Evolutionary conservation across 2,113 vertebrate genomes (phyloP).

Genomic region (Ahaetulla prasina): DNA sequence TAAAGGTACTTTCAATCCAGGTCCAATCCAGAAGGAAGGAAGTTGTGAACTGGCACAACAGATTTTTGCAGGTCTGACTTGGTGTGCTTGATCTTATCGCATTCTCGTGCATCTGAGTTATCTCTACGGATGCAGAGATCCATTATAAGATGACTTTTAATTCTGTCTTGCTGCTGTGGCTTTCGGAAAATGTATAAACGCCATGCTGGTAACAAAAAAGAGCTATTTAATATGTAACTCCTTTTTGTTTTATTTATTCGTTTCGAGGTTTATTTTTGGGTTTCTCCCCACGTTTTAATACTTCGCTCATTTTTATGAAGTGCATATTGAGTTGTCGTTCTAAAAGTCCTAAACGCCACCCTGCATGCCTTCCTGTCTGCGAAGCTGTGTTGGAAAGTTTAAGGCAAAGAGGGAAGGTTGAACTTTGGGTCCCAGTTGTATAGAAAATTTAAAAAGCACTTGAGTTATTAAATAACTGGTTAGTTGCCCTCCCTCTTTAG

Average conservation of each 20-base stretch:
- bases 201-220: slow-evolving; percentile 64
- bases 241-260: slow-evolving; percentile 69
- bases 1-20: slow-evolving; percentile 5
- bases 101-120: slow-evolving; percentile 61
- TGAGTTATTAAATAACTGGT: background rate
- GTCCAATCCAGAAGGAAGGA: background rate
- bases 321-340: background rate
- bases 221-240: slow-evolving; percentile 73
- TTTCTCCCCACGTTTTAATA: slow-evolving; percentile 51
- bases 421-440: slow-evolving; percentile 34
- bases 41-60: slow-evolving; percentile 7
- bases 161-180: slow-evolving; percentile 67
- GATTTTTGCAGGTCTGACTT: background rate
- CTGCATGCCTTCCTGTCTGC: background rate
- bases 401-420: slow-evolving; percentile 37
- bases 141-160: slow-evolving; percentile 67
- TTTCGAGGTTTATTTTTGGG: slow-evolving; percentile 61
- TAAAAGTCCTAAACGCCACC: background rate
- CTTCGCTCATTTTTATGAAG: slow-evolving; percentile 41
- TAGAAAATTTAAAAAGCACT: background rate
- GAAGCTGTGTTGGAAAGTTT: slow-evolving; percentile 21
- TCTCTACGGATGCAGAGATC: slow-evolving; percentile 62
- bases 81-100: background rate
- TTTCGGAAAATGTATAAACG: slow-evolving; percentile 52
- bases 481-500: background rate